phyloP scores from a whole-genome alignment of 2,797 vertebrate genomes.

The Sebastes hubbsi region DNA sequence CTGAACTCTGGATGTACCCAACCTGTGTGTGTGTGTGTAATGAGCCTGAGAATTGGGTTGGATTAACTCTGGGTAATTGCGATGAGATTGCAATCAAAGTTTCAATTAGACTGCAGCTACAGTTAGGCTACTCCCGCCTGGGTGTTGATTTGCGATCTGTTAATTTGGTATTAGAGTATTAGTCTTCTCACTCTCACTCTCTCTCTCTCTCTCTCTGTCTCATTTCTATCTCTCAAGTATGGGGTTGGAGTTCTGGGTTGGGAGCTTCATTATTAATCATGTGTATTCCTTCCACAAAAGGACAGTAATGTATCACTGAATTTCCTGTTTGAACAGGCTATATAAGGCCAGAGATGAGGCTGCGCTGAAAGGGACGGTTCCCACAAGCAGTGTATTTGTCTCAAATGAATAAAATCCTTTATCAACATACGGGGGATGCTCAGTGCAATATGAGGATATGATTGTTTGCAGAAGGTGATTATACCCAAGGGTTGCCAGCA shows the following conservation, averaged over 20 bases:
- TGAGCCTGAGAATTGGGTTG: constrained; percentile 51
- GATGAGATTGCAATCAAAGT: constrained; percentile 65
- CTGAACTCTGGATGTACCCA: constrained; percentile 32
- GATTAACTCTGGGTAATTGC: constrained; percentile 66
- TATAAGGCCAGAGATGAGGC: constrained; percentile 1
- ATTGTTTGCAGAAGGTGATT: constrained; percentile 11
- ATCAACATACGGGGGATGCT: not conserved
- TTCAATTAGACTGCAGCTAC: constrained; percentile 62
- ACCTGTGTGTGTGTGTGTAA: constrained; percentile 44
- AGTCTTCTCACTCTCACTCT: constrained; percentile 1
- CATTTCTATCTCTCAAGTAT: not conserved
- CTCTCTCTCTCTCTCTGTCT: not conserved
- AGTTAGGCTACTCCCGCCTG: constrained; percentile 35
- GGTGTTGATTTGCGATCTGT: constrained; percentile 49
- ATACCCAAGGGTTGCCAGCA: not conserved
- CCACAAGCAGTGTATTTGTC: not conserved
- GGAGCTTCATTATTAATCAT: constrained; percentile 2
- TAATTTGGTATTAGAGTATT: constrained; percentile 54
- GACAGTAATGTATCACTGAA: constrained; percentile 4
- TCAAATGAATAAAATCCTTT: constrained; percentile 6
- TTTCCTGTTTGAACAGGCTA: not conserved
- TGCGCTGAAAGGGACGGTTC: not conserved
- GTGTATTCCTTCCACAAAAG: not conserved
- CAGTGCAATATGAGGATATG: constrained; percentile 11
- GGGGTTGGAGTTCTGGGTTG: not conserved